Evolutionary conservation across 2,888 invertebrate species (phyloP), one percentile per base, ranked within the genome.

Genomic region (Malthinus flaveolus): DNA sequence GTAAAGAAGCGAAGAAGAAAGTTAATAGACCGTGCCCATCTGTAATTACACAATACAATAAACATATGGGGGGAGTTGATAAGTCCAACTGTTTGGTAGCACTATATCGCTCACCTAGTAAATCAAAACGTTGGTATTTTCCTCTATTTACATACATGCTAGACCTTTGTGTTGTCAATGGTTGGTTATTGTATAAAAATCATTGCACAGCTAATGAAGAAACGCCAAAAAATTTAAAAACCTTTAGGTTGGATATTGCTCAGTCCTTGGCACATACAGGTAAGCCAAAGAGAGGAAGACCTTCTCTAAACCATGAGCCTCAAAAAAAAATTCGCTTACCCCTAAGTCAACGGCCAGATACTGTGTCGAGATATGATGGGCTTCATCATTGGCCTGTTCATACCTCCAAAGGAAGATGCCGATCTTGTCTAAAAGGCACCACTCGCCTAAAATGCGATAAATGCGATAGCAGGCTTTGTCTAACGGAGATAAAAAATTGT

Each of bases 111-210:
- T n/a, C n/a, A n/a, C 54, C 54, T 12, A 23, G 49, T 23, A 44
- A 34, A 44, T 10, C 35, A 8, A 44, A 32, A 35, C 12, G 47
- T 12, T 48, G 53, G 36, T 53, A 53, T 11, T 36, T 46, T 39
- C 12, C 46, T 1, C 45, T 53, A 36, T 53, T 53, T 54, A 37
- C 47, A 1, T 47, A 47, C 9, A 10, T 54, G 6, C 9, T 54
- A 10, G 47, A 54, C 23, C 32, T 47, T 10, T 32, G 32, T 37
- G 39, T 47, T 9, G 37, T 39, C 13, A 54, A 54, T 12, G 47
- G 36, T 31, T 53, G 53, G 53, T n/a, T 53, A 8, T 1, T 53
- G 9, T 53, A 53, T 23, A 53, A 36, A 39, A 42, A 23, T 34
- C 12, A 54, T 12, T 56, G 47, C 7, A 11, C 4, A n/a, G 23